phyloP scores from a whole-genome alignment of 2,888 invertebrate genomes.

The Sturmia bella region DNA sequence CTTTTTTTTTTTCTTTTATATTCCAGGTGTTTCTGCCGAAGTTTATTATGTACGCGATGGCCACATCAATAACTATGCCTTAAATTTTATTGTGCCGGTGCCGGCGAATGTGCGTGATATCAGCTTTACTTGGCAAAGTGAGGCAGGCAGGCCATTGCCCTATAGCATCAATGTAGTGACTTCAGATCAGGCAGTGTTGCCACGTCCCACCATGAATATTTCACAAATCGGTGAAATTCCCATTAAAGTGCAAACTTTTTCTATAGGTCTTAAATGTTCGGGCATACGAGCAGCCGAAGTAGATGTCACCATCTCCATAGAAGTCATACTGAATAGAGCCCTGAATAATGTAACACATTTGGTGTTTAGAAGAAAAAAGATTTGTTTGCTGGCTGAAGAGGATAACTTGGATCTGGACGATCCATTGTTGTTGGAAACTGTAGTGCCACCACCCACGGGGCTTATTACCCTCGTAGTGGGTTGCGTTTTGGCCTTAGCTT shows the following conservation, averaged over 20 bases:
- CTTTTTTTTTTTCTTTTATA: conserved; percentile 57
- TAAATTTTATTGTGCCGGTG: conserved; percentile 93
- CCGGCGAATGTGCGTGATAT: conserved; percentile 91
- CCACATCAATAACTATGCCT: conserved; percentile 93
- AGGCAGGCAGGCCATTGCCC: conserved; percentile 89
- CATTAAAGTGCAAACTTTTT: conserved; percentile 89
- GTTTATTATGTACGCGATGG: conserved; percentile 95
- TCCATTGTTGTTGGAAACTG: conserved; percentile 79
- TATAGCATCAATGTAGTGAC: conserved; percentile 91
- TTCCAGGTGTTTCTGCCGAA: conserved; percentile 93
- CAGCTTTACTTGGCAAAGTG: conserved; percentile 95
- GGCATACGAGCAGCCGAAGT: conserved; percentile 92
- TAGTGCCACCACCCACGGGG: conserved; percentile 79
- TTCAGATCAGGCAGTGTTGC: conserved; percentile 88
- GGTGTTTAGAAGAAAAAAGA: conserved; percentile 91
- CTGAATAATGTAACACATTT: conserved; percentile 88
- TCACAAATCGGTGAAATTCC: conserved; percentile 92
- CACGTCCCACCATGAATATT: conserved; percentile 90
- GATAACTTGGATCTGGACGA: conserved; percentile 78
- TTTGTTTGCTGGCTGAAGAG: conserved; percentile 85
- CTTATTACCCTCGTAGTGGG: conserved; percentile 80
- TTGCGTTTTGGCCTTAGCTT: conserved; percentile 79
- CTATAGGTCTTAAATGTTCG: conserved; percentile 91
- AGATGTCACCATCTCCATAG: conserved; percentile 90
- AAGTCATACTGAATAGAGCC: conserved; percentile 87